phyloP scores from a whole-genome alignment of 2,888 invertebrate genomes.

The Nineta flava region DNA sequence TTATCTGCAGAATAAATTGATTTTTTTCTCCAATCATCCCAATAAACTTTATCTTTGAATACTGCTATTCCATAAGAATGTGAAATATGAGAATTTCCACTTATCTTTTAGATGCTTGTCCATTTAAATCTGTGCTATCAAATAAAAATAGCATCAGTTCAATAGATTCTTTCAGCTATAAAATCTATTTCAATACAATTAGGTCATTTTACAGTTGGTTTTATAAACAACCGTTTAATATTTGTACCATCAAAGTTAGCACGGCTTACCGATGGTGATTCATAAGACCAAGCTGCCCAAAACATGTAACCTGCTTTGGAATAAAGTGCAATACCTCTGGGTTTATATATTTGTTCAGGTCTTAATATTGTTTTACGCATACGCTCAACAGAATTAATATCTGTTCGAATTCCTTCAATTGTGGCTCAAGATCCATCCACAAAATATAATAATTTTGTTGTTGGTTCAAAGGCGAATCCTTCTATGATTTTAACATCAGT shows the following conservation, averaged over 20 bases:
- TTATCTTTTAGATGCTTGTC: slow-evolving; percentile 45
- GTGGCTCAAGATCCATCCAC: slow-evolving; percentile 65
- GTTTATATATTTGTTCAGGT: slow-evolving; percentile 45
- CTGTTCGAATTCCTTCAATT: slow-evolving; percentile 66
- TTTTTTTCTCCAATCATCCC: slow-evolving; percentile 79
- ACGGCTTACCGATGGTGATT: slow-evolving; percentile 60
- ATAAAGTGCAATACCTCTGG: slow-evolving; percentile 67
- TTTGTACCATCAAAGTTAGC: slow-evolving; percentile 66
- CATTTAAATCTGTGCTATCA: slow-evolving; percentile 57
- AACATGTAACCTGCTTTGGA: slow-evolving; percentile 66
- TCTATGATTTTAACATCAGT: slow-evolving; percentile 65
- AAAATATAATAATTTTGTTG: slow-evolving; percentile 72
- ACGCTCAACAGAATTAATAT: slow-evolving; percentile 41
- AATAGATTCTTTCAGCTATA: slow-evolving; percentile 65
- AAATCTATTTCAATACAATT: slow-evolving; percentile 77
- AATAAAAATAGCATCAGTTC: slow-evolving; percentile 79
- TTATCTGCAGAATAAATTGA: slow-evolving; percentile 68
- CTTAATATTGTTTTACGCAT: slow-evolving; percentile 65
- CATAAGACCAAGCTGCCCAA: slow-evolving; percentile 78
- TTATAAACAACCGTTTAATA: slow-evolving; percentile 44
- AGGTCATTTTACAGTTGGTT: slow-evolving; percentile 63
- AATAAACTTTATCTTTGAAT: slow-evolving; percentile 65
- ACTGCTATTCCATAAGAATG: slow-evolving; percentile 81
- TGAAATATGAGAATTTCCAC: slow-evolving; percentile 45
- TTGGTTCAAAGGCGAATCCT: slow-evolving; percentile 82